phyloP scores from a whole-genome alignment of 1,140 invertebrate species.

The Nasonia vitripennis region DNA sequence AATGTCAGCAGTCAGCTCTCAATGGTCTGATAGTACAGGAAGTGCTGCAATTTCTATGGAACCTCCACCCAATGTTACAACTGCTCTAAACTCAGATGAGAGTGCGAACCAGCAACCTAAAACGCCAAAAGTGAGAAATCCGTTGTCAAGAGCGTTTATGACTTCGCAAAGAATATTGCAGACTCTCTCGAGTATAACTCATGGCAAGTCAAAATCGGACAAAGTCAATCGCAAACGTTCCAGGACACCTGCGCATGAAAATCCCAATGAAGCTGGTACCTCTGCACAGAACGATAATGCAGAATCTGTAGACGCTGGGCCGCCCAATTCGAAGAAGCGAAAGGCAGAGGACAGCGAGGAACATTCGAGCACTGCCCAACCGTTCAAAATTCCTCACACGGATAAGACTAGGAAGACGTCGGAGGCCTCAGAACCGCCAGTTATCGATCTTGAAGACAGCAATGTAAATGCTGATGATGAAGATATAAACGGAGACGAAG shows the following conservation, averaged over 20 bases:
- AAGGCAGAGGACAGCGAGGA: slow-evolving; percentile 64
- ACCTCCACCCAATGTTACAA: slow-evolving; percentile 62
- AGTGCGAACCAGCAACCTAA: slow-evolving; percentile 51
- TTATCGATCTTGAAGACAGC: neutral
- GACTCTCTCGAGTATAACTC: slow-evolving; percentile 67
- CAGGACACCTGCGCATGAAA: neutral
- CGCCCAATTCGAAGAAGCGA: slow-evolving; percentile 63
- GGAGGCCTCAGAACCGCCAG: neutral
- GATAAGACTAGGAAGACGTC: neutral
- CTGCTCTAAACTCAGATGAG: slow-evolving; percentile 62
- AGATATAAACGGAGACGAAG: slow-evolving; percentile 51
- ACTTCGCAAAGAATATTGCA: slow-evolving; percentile 71
- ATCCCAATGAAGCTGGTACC: neutral
- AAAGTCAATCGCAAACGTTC: slow-evolving; percentile 26
- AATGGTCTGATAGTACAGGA: slow-evolving; percentile 67
- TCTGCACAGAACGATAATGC: neutral
- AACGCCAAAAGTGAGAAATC: slow-evolving; percentile 47
- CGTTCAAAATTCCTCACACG: slow-evolving; percentile 65
- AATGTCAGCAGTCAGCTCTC: slow-evolving; percentile 63
- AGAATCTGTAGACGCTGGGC: slow-evolving; percentile 4
- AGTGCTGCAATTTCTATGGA: slow-evolving; percentile 61
- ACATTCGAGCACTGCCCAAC: slow-evolving; percentile 53
- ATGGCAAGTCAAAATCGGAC: slow-evolving; percentile 55
- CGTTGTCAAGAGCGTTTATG: slow-evolving; percentile 65
- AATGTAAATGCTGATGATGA: slow-evolving; percentile 53